Conservation (phyloP, 2,113 vertebrate species). For the Pitta sordida region DNA sequence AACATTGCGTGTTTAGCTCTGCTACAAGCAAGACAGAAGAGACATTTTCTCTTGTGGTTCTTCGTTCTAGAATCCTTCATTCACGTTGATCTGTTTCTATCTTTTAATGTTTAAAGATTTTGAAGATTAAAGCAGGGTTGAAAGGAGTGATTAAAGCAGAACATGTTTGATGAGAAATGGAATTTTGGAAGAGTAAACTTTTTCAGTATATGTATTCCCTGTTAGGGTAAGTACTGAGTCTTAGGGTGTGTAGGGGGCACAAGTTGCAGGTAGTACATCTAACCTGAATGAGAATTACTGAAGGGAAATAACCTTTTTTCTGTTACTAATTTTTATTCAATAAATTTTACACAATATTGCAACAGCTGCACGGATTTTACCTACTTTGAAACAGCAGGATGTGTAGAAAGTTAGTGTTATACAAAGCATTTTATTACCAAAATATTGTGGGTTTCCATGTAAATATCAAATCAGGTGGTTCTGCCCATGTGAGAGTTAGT, state of each 20-base stretch:
- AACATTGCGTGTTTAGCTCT: background rate
- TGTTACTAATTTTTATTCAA: background rate
- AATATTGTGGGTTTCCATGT: background rate
- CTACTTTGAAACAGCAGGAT: background rate
- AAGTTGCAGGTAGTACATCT: background rate
- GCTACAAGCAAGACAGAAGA: background rate
- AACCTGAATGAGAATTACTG: background rate
- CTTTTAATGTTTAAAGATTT: background rate
- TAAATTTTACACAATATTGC: background rate
- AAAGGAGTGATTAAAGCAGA: background rate
- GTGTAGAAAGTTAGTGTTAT: background rate
- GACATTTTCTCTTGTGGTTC: background rate
- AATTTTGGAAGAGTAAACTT: background rate
- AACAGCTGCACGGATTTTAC: background rate
- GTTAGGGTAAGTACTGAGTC: background rate
- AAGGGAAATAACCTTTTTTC: accelerated
- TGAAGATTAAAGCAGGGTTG: background rate
- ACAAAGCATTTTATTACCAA: background rate
- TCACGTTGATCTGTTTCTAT: background rate
- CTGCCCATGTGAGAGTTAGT: background rate
- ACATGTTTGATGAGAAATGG: background rate
- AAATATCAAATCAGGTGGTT: background rate
- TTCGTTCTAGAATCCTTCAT: background rate
- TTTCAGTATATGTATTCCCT: background rate
- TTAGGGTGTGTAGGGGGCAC: background rate